Evolutionary conservation across 2,888 invertebrate genomes (phyloP).

Genomic region (Sialis lutaria): DNA sequence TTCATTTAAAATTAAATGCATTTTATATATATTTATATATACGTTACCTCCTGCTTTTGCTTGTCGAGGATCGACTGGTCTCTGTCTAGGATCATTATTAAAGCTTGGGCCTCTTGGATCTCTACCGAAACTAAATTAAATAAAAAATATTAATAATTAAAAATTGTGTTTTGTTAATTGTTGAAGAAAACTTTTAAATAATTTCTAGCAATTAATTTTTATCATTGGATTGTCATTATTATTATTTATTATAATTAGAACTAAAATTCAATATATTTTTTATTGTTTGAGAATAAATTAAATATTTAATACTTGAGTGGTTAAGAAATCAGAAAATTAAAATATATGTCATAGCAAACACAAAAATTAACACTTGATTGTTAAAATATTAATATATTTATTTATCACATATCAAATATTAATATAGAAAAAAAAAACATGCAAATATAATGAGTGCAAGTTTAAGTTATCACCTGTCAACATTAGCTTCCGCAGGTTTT

Average conservation of each 20-base stretch:
- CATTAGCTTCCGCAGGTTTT: not conserved
- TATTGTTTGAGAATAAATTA: too few species aligned
- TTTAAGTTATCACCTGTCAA: constrained; percentile 1
- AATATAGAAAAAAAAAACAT: not conserved
- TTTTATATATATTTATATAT: not conserved
- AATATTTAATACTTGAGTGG: too few species aligned
- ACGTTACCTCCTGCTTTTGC: constrained; percentile 27
- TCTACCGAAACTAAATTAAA: constrained; percentile 17
- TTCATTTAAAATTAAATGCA: not conserved
- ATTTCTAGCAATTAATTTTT: not conserved
- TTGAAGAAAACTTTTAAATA: not conserved
- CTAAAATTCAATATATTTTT: not conserved
- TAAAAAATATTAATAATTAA: not conserved
- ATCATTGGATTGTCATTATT: not conserved
- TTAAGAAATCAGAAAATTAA: too few species aligned
- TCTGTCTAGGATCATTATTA: constrained; percentile 40
- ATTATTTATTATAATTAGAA: not conserved
- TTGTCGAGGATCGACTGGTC: constrained; percentile 47
- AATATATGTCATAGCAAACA: too few species aligned
- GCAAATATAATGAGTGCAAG: not conserved
- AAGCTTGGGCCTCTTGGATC: constrained; percentile 28
- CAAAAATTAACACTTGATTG: too few species aligned
- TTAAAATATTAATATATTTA: too few species aligned
- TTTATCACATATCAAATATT: not conserved
- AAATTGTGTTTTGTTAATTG: not conserved